phyloP scores from a whole-genome alignment of 2,797 vertebrate genomes.

The Naso thynnoides region DNA sequence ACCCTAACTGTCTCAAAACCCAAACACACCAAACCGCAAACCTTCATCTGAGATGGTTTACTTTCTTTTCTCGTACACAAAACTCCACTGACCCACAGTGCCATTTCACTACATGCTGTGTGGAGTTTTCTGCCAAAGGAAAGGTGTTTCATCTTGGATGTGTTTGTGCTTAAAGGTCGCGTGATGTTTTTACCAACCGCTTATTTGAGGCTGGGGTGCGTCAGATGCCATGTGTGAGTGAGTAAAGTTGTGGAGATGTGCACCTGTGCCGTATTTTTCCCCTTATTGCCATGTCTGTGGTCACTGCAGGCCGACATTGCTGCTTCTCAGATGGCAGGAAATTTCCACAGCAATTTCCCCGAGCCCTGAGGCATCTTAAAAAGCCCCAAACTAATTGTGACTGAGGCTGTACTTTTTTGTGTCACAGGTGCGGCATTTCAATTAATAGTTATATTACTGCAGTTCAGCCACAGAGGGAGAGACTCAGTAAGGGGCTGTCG shows the following conservation, averaged over 20 bases:
- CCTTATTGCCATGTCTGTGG: constrained; percentile 31
- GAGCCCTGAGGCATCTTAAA: constrained; percentile 24
- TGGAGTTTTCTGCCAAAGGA: background rate
- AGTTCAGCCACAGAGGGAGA: constrained; percentile 1
- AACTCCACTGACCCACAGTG: constrained; percentile 6
- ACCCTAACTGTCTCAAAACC: constrained; percentile 50
- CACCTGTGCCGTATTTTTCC: constrained; percentile 70
- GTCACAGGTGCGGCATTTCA: constrained; percentile 3
- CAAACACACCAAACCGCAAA: constrained; percentile 62
- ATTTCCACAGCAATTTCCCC: constrained; percentile 34
- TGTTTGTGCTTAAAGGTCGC: constrained; percentile 60
- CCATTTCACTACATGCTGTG: background rate
- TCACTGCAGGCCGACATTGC: constrained; percentile 23
- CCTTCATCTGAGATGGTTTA: constrained; percentile 15
- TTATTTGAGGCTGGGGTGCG: constrained; percentile 49
- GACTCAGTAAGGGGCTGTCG: background rate
- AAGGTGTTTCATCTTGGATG: constrained; percentile 21
- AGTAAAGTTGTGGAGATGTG: constrained; percentile 59
- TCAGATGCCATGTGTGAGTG: constrained; percentile 66
- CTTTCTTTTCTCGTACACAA: constrained; percentile 33
- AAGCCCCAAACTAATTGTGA: constrained; percentile 13
- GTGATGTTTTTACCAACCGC: constrained; percentile 65
- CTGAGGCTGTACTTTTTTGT: constrained; percentile 6
- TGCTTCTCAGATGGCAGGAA: constrained; percentile 44
- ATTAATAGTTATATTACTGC: constrained; percentile 12